These are phyloP conservation scores for Drosophila subquinaria DNA, from an alignment of 2,888 invertebrate genomes.

Conservation along the genomic window DNA sequence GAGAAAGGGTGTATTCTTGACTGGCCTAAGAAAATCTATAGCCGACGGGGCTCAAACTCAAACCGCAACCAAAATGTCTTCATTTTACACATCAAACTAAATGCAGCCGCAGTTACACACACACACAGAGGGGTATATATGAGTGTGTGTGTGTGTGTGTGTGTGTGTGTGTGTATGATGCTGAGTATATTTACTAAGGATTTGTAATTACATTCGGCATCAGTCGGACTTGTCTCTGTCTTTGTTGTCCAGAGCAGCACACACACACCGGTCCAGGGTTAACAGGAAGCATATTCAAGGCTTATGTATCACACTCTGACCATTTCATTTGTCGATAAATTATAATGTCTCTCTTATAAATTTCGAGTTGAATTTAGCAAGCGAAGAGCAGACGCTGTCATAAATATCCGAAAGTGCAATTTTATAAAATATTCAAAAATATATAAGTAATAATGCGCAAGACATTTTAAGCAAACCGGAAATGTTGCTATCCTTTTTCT, in stretches of 20 bases:
- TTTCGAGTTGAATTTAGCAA: constrained; percentile 2
- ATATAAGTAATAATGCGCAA: too few species aligned
- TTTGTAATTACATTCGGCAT: constrained; percentile 77
- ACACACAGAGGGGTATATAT: neutral
- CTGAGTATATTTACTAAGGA: constrained; percentile 58
- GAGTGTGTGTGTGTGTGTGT: neutral
- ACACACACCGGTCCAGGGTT: neutral
- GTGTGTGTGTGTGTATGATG: constrained; percentile 7
- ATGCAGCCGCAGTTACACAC: constrained; percentile 56
- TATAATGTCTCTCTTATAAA: constrained; percentile 39
- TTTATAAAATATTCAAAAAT: too few species aligned
- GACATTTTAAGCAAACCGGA: neutral
- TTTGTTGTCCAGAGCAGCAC: constrained; percentile 42
- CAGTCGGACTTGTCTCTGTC: constrained; percentile 66
- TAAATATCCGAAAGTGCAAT: neutral
- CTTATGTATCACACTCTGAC: constrained; percentile 36
- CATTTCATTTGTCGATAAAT: constrained; percentile 55
- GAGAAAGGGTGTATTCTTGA: constrained; percentile 8
- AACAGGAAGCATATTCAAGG: constrained; percentile 22
- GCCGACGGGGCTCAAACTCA: constrained; percentile 64
- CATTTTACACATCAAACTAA: constrained; percentile 76
- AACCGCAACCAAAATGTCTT: constrained; percentile 76
- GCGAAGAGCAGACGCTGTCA: neutral
- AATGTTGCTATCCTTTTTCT: neutral
- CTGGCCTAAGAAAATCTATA: constrained; percentile 75